Evolutionary conservation across 2,888 invertebrate species (phyloP), one percentile per base, ranked within the genome.

Genomic region (Zaprionus lineosus): DNA sequence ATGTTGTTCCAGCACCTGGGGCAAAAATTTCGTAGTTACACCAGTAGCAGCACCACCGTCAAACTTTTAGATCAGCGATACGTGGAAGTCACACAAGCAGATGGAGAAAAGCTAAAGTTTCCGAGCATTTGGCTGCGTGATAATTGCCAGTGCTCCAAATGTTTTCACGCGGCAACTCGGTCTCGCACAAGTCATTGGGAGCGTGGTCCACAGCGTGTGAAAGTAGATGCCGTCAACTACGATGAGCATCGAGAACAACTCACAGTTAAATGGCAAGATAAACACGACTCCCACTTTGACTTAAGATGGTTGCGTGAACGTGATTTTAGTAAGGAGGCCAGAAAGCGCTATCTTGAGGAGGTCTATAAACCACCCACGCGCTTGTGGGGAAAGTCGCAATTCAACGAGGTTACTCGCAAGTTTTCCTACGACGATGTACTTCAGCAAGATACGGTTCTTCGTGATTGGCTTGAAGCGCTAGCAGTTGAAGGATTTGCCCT

Each of bases 51-150:
- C 33, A 46, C 59, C 5, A 39, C 34, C 8, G 79, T 53, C n/a
- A 43, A 43, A 8, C 14, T 67, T 12, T 8, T 56, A 11, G 65
- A 76, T 8, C 67, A 64, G 1, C 71, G 71, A 6, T 66, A 60
- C 48, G 69, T 87, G 33, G 67, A 79, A 7, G 12, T 86, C 0
- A 41, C 41, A 3, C 56, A 68, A 9, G 8, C 29, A 2, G 46
- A 70, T 26, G 71, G 60, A 2, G 29, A 19, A n/a, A 47, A 62
- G 26, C 63, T 91, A 1, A 87, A 91, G 66, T 94, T 92, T 82
- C 95, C 95, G 0, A 91, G 91, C 56, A 91, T 94, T 24, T 95
- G 94, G 94, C 87, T 95, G 12, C 89, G 95, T 67, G 95, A 95
- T 86, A 95, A 94, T 85, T 95, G 95, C 70, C 94, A 93, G 62